A percentile compares a stretch with the other conserved stretches of the same genome.
phyloP scores from a whole-genome alignment of 2,888 invertebrate species.

The Entomobrya proxima region DNA sequence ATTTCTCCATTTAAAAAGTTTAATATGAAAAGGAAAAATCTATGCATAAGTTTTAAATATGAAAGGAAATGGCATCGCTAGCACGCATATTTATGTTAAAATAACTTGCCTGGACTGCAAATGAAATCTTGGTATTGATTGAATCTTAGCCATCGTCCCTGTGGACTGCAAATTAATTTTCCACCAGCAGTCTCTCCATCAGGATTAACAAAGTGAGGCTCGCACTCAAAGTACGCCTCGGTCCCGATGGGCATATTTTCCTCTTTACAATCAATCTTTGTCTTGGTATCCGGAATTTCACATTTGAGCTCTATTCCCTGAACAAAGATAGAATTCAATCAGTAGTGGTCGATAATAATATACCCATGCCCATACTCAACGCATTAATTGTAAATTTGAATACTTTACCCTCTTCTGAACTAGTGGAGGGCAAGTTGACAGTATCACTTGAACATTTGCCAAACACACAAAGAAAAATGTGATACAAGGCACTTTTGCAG shows the following conservation, averaged over 20 bases:
- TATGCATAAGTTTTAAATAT: too few species aligned
- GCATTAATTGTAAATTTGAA: not conserved
- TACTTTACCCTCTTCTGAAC: constrained; percentile 53
- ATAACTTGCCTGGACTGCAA: constrained; percentile 67
- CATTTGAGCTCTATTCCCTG: constrained; percentile 67
- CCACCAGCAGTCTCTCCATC: constrained; percentile 63
- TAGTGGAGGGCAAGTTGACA: constrained; percentile 62
- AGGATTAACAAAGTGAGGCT: constrained; percentile 55
- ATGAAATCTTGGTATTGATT: constrained; percentile 62
- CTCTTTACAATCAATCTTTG: constrained; percentile 59
- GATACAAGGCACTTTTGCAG: not conserved
- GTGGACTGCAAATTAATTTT: constrained; percentile 62
- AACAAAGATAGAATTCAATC: not conserved
- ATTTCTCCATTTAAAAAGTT: too few species aligned
- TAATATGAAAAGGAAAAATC: too few species aligned
- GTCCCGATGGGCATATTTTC: constrained; percentile 65
- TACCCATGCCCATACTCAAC: not conserved
- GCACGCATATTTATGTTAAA: not conserved
- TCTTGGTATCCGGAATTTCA: constrained; percentile 58
- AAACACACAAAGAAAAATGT: not conserved
- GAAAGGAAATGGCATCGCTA: too few species aligned
- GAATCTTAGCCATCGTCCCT: constrained; percentile 62
- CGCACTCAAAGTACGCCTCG: constrained; percentile 63
- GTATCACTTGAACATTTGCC: constrained; percentile 6
- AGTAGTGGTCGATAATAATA: not conserved